Base-by-base conservation (phyloP, 2,888 invertebrate genomes). In the Orthonychiurus folsomi region DNA sequence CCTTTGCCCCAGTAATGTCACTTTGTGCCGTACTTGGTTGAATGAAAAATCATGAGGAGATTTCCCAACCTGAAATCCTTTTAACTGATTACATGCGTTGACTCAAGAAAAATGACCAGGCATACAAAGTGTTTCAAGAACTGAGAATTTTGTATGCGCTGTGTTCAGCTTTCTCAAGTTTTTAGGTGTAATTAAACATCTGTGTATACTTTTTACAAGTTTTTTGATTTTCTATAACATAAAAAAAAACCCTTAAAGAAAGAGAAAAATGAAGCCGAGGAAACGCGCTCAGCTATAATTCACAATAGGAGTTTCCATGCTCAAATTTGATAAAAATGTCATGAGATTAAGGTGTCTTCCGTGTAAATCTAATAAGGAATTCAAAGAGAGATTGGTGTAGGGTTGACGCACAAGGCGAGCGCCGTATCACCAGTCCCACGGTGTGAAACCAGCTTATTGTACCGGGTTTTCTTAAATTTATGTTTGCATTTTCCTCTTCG, bases 1-100 rank as follows among this genome's bases (percentile, higher is more conserved):
- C 37, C 37, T 37, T 37, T 37, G 37, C 37, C 37, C 37, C 37
- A 37, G 37, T 37, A 37, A 37, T 37, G 37, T 37, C 37, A 37
- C 37, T 37, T 37, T 15, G 37, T 37, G 37, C 37, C 37, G 37
- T 37, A 9, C 9, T 37, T 37, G 37, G 37, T 5, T 37, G 37
- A 15, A 37, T 37, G 37, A 37, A 37, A 37, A 37, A 37, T 37
- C 9, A 9, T 37, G 5, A 15, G 37, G 5, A 37, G 37, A 9
- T 37, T 15, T 9, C 37, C 37, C 15, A 5, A 37, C 37, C 37
- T 37, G 37, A 37, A 37, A 37, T 37, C 37, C 37, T 37, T 37
- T 37, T 37, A 37, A 37, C 37, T 37, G 37, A 37, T 37, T 37
- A 37, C 5, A 37, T 15, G 37, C 15, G 37, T 37, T 37, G 37